phyloP scores from a whole-genome alignment of 2,888 invertebrate genomes.

The Drosophila pseudotakahashii region DNA sequence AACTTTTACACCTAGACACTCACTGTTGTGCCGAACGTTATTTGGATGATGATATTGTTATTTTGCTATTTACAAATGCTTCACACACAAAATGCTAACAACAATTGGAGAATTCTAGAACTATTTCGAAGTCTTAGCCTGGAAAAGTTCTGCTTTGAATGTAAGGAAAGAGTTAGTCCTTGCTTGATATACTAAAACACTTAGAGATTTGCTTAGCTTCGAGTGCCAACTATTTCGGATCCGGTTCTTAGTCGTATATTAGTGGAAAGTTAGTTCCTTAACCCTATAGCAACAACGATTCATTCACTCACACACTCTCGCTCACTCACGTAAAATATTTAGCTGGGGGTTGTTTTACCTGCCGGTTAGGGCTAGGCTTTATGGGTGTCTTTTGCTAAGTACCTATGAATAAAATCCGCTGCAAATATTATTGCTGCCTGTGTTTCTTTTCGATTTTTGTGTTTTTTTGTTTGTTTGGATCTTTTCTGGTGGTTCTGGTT shows the following conservation, averaged over 20 bases:
- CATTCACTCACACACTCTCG: conserved; percentile 21
- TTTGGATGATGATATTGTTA: conserved; percentile 20
- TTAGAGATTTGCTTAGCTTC: conserved; percentile 15
- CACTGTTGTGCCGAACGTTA: conserved; percentile 22
- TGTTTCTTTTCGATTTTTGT: conserved; percentile 3
- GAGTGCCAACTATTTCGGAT: conserved; percentile 30
- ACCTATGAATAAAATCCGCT: conserved; percentile 65
- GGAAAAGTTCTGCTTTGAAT: conserved; percentile 12
- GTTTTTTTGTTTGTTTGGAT: conserved; percentile 17
- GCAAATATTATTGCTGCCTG: conserved; percentile 11
- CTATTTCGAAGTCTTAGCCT: conserved; percentile 38
- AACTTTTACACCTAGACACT: conserved; percentile 30
- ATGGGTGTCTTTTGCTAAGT: conserved; percentile 43
- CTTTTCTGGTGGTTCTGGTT: conserved; percentile 72
- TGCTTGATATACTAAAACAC: conserved; percentile 27
- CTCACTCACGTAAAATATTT: conserved; percentile 25
- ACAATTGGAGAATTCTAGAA: conserved; percentile 58
- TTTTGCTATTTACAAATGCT: conserved; percentile 36
- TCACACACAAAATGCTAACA: conserved; percentile 64
- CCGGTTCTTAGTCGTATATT: conserved; percentile 19
- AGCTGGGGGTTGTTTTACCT: conserved; percentile 35
- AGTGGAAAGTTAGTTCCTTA: conserved; percentile 16
- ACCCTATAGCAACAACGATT: conserved; percentile 49
- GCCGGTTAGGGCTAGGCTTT: conserved; percentile 18
- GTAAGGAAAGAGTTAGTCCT: conserved; percentile 10